Base-by-base conservation (phyloP, 2,888 invertebrate species). In the Cancer borealis region DNA sequence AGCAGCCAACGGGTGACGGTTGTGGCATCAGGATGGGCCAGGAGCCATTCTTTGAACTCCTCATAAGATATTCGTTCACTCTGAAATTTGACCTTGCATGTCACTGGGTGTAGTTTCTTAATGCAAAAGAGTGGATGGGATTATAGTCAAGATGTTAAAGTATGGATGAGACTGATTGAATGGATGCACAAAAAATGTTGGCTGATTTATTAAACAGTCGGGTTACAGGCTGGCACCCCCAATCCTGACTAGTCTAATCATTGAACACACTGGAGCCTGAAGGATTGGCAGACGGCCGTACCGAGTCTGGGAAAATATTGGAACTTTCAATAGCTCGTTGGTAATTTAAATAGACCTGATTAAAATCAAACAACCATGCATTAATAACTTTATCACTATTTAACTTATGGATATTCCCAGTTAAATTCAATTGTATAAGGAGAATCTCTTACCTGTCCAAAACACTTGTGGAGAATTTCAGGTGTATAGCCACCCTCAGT, bases 1-100 rank as follows among this genome's bases (percentile, higher is more conserved):
- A 99, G 96, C 95, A 99, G 97, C 99, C 99, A 99, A 96, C 98
- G 97, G 0, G 98, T 98, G 21, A 98, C 96, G 30, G 98, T 97
- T 0, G 98, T 98, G 0, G 98, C 98, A 96, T 98, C 96, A 12
- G 96, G 96, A 96, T 98, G 97, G 95, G 97, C 97, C 30, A 97
- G 97, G 91, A 99, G 97, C 98, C 98, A 99, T 0, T 97, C 97
- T 92, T 97, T 97, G 96, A 98, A 99, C 93, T 96, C 96, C 26
- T 97, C 97, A 96, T 96, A 97, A 21, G 96, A 96, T 46, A 97
- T 97, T 94, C 96, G 96, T 95, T 97, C 97, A 96, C 96, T 96
- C 97, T 97, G 96, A 14, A 96, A 95, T 93, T 47, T 89, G 26
- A 45, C 54, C 8, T 54, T 54, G 54, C 14, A 54, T 54, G 54